Percentiles rank a stretch among this genome's conserved stretches.
Evolutionary conservation across 2,797 vertebrate genomes (phyloP).

Genomic region (Notamacropus eugenii): DNA sequence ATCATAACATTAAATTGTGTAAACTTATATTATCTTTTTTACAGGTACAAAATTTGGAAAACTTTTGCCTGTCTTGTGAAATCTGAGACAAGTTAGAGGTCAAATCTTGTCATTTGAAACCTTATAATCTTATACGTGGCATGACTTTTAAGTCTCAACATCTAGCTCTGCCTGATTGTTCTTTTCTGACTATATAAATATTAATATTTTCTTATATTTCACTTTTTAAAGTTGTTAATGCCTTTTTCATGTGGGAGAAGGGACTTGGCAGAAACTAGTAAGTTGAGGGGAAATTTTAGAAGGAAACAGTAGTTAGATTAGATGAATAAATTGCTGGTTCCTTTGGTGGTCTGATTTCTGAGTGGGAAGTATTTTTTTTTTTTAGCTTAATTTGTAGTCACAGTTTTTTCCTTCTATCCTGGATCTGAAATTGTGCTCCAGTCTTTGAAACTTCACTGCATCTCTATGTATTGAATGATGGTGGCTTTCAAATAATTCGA

Average conservation of each 20-base stretch:
- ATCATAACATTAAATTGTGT: not conserved
- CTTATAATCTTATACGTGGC: not conserved
- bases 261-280: not conserved
- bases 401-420: too few relatives aligned
- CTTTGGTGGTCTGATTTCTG: not conserved
- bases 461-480: not conserved
- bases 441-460: constrained; percentile 50
- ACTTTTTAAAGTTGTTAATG: constrained; percentile 33
- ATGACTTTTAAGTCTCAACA: constrained; percentile 14
- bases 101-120: constrained; percentile 24
- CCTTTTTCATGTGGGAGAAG: not conserved
- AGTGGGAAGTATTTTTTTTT: not conserved
- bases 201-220: constrained; percentile 17
- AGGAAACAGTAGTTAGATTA: not conserved
- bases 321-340: not conserved
- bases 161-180: constrained; percentile 22
- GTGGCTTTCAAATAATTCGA: constrained; percentile 49
- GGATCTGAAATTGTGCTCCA: constrained; percentile 21
- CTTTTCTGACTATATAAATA: not conserved
- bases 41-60: constrained; percentile 47
- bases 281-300: not conserved
- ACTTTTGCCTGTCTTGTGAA: constrained; percentile 27
- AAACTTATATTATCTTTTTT: constrained; percentile 57
- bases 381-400: constrained; percentile 43
- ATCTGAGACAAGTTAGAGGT: constrained; percentile 25